These are phyloP conservation scores for Microcebus murinus DNA, from an alignment of 2,113 vertebrate species.

Conservation along the genomic window DNA sequence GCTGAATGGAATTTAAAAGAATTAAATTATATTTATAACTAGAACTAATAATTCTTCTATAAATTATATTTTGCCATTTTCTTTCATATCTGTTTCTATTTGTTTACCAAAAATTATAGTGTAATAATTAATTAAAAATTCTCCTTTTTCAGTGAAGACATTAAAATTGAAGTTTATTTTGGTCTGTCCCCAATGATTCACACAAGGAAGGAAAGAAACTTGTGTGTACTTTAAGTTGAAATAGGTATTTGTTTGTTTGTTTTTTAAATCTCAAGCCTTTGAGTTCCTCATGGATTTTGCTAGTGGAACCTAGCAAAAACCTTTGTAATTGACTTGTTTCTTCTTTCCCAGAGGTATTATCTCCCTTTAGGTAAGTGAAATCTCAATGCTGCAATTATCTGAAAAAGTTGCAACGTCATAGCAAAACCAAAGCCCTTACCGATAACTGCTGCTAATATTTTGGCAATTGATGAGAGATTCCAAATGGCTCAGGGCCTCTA, in stretches of 20 bases:
- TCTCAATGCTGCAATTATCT: slow-evolving; percentile 39
- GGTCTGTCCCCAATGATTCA: not conserved
- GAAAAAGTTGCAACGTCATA: not conserved
- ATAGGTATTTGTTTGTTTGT: not conserved
- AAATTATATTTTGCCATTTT: not conserved
- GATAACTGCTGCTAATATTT: not conserved
- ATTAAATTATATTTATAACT: not conserved
- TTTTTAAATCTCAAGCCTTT: not conserved
- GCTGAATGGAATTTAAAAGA: not conserved
- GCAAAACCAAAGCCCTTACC: not conserved
- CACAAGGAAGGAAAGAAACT: not conserved
- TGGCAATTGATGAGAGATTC: not conserved
- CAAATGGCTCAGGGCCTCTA: not conserved
- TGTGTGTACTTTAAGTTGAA: not conserved
- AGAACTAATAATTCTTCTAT: not conserved
- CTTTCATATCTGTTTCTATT: not conserved
- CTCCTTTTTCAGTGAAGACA: not conserved
- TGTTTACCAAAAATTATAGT: not conserved
- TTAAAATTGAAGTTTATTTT: not conserved
- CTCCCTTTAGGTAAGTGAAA: slow-evolving; percentile 37
- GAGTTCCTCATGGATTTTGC: not conserved
- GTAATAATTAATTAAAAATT: not conserved
- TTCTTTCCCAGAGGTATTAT: not conserved
- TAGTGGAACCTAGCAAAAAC: not conserved
- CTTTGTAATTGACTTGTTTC: not conserved